Base-by-base conservation (phyloP, 2,888 invertebrate genomes). In the Spatulosminthurus flaviceps region DNA sequence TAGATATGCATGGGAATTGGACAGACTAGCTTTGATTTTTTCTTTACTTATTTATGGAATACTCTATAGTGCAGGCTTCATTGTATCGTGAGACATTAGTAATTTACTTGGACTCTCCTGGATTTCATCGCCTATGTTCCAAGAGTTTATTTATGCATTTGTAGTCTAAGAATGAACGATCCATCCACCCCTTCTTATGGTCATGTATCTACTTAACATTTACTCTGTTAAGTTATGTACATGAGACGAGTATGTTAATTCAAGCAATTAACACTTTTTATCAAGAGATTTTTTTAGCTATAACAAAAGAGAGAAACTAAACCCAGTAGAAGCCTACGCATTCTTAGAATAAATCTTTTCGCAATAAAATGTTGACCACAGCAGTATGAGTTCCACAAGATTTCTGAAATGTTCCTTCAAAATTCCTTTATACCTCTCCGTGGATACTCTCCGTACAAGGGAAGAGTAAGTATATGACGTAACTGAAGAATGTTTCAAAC, bases 171-270 rank as follows among this genome's bases (percentile, higher is more conserved):
- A n/a, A n/a, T n/a, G n/a, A n/a, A n/a, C n/a, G n/a, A n/a, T n/a
- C n/a, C n/a, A 34, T 7, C 34, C 9, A 7, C 34, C 4, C 34
- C 9, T 34, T 4, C 9, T 4, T 34, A 9, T 34, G 34, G 5
- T 34, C 4, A 34, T 9, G 5, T 19, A 16, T n/a, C 5, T 51
- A 51, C 1, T 51, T 51, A 51, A 51, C 51, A 51, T 51, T 51
- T 51, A 51, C 5, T 19, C 51, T 51, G 51, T 51, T 51, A 51
- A n/a, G n/a, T n/a, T 19, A 51, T 19, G 19, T 9, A 51, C 9
- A 22, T 2, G 24, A 21, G 26, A 64, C 64, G 7, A 64, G 64
- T 64, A 64, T 64, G 64, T 64, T 64, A 64, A 64, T 64, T 64
- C 16, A n/a, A n/a, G 64, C 24, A 64, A 64, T 64, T 64, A 64